These are phyloP conservation scores for Ptychadena robeensis DNA, from an alignment of 2,797 vertebrate genomes.

Conservation along the genomic window DNA sequence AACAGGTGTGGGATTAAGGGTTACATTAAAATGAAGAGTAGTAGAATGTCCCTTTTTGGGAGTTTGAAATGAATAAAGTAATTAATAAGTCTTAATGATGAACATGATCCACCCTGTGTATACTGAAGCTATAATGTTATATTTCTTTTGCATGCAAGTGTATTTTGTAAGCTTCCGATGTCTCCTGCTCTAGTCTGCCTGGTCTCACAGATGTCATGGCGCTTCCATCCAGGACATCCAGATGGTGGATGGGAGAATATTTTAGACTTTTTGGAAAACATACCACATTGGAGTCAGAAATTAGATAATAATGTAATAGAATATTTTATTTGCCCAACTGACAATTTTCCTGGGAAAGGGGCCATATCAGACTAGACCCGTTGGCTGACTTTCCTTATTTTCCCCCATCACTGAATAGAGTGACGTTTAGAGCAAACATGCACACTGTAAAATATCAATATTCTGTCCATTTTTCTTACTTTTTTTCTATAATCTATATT, in stretches of 20 bases:
- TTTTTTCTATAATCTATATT: no score
- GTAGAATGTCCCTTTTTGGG: no score
- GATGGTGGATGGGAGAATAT: conserved; percentile 83
- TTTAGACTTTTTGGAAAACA: conserved; percentile 76
- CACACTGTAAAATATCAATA: conserved; percentile 30
- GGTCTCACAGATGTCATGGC: conserved; percentile 73
- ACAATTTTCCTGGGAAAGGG: conserved; percentile 69
- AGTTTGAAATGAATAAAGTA: no score
- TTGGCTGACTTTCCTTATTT: conserved; percentile 65
- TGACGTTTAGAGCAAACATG: conserved; percentile 29
- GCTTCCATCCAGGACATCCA: conserved; percentile 85
- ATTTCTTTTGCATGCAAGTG: neutral
- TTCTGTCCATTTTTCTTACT: no score
- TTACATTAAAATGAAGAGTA: no score
- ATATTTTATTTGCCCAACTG: conserved; percentile 85
- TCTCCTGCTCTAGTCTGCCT: conserved; percentile 63
- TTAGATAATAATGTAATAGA: conserved; percentile 88
- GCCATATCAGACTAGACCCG: conserved; percentile 68
- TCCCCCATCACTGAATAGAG: conserved; percentile 53
- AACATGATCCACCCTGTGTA: neutral
- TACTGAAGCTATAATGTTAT: neutral
- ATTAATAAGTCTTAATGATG: no score
- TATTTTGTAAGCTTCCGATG: conserved; percentile 46
- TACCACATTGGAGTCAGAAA: conserved; percentile 78
- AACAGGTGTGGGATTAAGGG: no score